A percentile compares a stretch with the other conserved stretches of the same genome.
These are phyloP conservation scores for Phallusia fumigata DNA, from an alignment of 23 tunicate genomes.

Conservation along the genomic window DNA sequence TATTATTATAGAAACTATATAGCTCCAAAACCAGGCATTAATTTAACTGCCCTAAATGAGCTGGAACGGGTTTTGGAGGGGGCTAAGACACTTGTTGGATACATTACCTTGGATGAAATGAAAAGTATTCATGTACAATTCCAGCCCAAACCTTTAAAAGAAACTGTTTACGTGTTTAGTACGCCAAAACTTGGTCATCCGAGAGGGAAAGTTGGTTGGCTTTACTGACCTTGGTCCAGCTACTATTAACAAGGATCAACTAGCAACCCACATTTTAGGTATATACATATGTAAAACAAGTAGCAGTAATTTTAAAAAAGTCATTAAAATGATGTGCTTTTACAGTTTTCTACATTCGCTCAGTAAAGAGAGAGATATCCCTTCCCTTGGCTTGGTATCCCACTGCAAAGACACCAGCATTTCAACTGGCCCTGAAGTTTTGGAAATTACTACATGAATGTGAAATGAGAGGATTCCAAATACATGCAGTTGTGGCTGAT, in stretches of 20 bases:
- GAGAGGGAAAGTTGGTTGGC: background rate
- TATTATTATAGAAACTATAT: background rate
- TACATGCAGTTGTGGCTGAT: constrained; percentile 27
- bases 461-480: constrained; percentile 12
- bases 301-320: background rate
- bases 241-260: background rate
- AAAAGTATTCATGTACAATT: background rate
- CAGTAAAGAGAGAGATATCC: constrained; percentile 13
- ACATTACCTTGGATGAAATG: constrained; percentile 11
- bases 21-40: background rate
- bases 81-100: background rate
- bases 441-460: constrained; percentile 23
- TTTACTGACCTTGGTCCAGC: background rate
- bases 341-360: constrained; percentile 24
- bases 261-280: constrained; percentile 15
- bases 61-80: background rate
- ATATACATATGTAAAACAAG: background rate
- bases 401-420: constrained; percentile 21
- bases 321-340: background rate
- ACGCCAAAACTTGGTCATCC: background rate
- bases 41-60: background rate
- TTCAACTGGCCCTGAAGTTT: constrained; percentile 2
- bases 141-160: too few relatives aligned
- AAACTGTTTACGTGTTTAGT: background rate
- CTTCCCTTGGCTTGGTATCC: constrained; percentile 38